Evolutionary conservation across 2,797 vertebrate genomes (phyloP).

Genomic region (Melanotaenia pygmaea): DNA sequence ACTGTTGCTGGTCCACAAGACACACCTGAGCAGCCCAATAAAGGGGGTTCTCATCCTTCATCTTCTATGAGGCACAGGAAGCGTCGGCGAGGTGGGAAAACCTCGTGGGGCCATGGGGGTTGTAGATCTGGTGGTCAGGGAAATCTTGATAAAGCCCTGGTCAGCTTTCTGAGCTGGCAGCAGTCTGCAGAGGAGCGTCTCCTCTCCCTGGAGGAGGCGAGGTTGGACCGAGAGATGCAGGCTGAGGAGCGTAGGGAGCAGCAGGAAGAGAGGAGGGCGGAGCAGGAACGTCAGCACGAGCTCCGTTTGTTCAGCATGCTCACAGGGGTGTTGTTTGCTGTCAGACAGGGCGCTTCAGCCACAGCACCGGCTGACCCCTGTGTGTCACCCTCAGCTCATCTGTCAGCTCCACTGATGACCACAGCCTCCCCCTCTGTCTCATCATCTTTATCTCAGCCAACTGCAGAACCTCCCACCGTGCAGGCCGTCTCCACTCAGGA

Average conservation of each 20-base stretch:
- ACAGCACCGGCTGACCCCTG: conserved; percentile 20
- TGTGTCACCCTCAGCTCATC: conserved; percentile 39
- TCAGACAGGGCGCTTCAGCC: conserved; percentile 45
- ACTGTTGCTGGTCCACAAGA: conserved; percentile 55
- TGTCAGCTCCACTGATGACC: conserved; percentile 53
- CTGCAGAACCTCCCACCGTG: conserved; percentile 19
- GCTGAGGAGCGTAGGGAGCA: conserved; percentile 86
- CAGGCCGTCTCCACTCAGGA: conserved; percentile 37
- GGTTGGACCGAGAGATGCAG: conserved; percentile 82
- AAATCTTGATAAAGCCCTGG: conserved; percentile 78
- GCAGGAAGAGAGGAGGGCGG: conserved; percentile 85
- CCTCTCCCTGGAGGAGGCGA: conserved; percentile 83
- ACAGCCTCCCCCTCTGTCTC: conserved; percentile 39
- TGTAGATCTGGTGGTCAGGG: conserved; percentile 40
- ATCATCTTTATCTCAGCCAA: conserved; percentile 41
- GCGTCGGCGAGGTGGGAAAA: conserved; percentile 75
- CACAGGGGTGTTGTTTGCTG: conserved; percentile 78
- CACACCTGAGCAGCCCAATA: conserved; percentile 41
- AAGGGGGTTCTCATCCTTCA: conserved; percentile 30
- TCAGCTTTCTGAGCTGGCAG: conserved; percentile 81
- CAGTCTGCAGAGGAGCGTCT: conserved; percentile 85
- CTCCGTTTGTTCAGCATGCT: conserved; percentile 87
- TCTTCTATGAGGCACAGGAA: conserved; percentile 75
- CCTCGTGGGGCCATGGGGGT: conserved; percentile 51
- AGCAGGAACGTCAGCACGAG: conserved; percentile 87